Base-by-base conservation (phyloP, 1,140 invertebrate genomes). In the Lordiphosa collinella region DNA sequence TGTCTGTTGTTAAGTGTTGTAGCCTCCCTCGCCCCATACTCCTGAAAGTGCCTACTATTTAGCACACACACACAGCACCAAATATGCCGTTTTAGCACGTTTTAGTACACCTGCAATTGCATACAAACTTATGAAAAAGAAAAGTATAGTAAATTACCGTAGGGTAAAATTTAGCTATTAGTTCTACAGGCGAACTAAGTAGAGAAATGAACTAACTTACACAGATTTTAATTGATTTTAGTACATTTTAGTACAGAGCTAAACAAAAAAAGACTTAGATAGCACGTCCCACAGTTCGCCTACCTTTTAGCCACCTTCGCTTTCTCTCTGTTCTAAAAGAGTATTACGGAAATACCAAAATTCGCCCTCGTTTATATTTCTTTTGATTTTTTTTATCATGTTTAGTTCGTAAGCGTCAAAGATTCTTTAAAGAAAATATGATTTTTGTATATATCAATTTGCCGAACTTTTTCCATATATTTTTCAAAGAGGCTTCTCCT, bases 321-420 rank as follows among this genome's bases (percentile, higher is more conserved):
- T 35, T 34, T 51, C 37, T 70, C 36, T 71, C 54, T 60, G 55
- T 75, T 75, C 52, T 67, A 75, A 65, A 79, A 60, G 52, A 80
- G 76, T 80, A 80, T 80, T 82, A 80, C 54, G 41, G 47, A 52
- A 62, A 52, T 57, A 53, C 44, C 56, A 71, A 75, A 80, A 73
- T 52, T 54, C 32, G 51, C 31, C 38, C 29, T 60, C 48, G 40
- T 41, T 12, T 7, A 48, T 52, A 11, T 50, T 36, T 32, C 16
- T 66, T 57, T 52, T 29, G 13, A 38, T n/a, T 55, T 25, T 59
- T 79, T 82, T 82, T 76, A 80, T 49, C 78, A 54, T 80, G 76
- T 80, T 84, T 76, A 82, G 78, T 82, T 63, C 2, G 50, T 82
- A 53, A 62, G 63, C n/a, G n/a, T n/a, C n/a, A n/a, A n/a, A n/a